phyloP scores from a whole-genome alignment of 2,888 invertebrate genomes.

The Masnerella sp. region DNA sequence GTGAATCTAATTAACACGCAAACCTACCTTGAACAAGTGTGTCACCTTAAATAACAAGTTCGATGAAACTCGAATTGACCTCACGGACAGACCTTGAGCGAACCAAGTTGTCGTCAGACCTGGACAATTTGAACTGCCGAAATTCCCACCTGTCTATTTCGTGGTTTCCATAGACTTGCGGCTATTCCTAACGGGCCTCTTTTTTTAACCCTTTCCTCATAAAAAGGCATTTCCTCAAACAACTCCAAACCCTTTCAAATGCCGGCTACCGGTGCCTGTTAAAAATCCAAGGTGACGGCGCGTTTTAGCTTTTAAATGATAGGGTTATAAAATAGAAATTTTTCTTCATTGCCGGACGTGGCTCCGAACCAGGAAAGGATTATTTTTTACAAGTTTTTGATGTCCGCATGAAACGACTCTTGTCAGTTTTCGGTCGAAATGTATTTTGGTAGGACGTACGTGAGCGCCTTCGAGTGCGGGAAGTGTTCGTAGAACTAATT shows the following conservation, averaged over 20 bases:
- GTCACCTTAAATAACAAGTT: slow-evolving; percentile 37
- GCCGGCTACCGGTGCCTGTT: slow-evolving; percentile 25
- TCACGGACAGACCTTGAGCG: slow-evolving; percentile 60
- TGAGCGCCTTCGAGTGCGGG: background rate
- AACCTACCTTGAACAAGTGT: slow-evolving; percentile 60
- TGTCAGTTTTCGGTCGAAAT: slow-evolving; percentile 28
- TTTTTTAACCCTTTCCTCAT: slow-evolving; percentile 67
- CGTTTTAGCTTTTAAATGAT: slow-evolving; percentile 32
- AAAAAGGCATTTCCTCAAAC: slow-evolving; percentile 21
- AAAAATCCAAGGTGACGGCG: slow-evolving; percentile 38
- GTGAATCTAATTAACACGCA: slow-evolving; percentile 22
- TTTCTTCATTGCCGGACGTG: slow-evolving; percentile 26
- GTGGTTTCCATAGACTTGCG: slow-evolving; percentile 66
- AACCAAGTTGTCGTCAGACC: slow-evolving; percentile 68
- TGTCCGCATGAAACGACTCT: background rate
- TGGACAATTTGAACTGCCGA: slow-evolving; percentile 70
- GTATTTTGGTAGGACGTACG: slow-evolving; percentile 30
- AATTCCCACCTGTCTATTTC: slow-evolving; percentile 69
- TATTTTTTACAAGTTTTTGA: slow-evolving; percentile 43
- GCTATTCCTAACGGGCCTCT: slow-evolving; percentile 70
- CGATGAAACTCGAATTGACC: slow-evolving; percentile 59
- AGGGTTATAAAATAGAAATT: slow-evolving; percentile 50
- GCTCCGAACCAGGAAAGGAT: slow-evolving; percentile 36
- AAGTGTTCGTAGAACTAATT: slow-evolving; percentile 6
- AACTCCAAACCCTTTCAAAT: slow-evolving; percentile 19